Evolutionary conservation across 1,140 invertebrate genomes (phyloP), one percentile per base, ranked within the genome.

Genomic region (honey bee (Apis mellifera)): DNA sequence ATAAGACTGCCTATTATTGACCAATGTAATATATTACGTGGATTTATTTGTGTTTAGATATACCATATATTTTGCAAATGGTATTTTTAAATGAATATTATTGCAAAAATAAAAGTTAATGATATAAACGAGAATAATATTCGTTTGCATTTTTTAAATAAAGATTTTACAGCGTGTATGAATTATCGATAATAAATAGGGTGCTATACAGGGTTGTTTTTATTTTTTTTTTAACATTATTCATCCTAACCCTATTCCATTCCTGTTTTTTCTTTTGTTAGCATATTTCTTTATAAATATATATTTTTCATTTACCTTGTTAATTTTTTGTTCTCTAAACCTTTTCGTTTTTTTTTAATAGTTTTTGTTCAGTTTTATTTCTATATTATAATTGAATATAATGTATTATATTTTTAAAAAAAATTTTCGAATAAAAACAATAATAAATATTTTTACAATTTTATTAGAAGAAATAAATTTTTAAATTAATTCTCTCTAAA

Each of bases 171-270:
- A 48, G 26, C 54, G 55, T 84, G 77, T 84, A 73, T 55, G 54
- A 79, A 52, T 82, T 69, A 26, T 48, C 19, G 64, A 70, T 55
- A 90, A 92, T 91, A 91, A 91, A 92, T 89, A 89, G 85, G 88
- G 84, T 91, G 72, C 79, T 82, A 85, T 90, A 89, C 77, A 89
- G 74, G 32, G 78, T 91, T 86, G 78, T 90, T 90, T 64, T 89
- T 86, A 78, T 86, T 62, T 89, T 86, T 42, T 73, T 60, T 89
- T 89, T 79, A 15, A 76, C 59, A 60, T 62, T 50, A 1, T 78
- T 82, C 78, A 62, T 21, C 17, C 50, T 2, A 1, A 60, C 57
- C 52, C 21, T 55, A 0, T 15, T 59, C 64, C 55, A 7, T 62
- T 48, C 55, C 9, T 19, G 13, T 84, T 69, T 21, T 62, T 42